These are phyloP conservation scores for Sylvicola cinctus DNA, from an alignment of 2,888 invertebrate genomes.

Conservation along the genomic window DNA sequence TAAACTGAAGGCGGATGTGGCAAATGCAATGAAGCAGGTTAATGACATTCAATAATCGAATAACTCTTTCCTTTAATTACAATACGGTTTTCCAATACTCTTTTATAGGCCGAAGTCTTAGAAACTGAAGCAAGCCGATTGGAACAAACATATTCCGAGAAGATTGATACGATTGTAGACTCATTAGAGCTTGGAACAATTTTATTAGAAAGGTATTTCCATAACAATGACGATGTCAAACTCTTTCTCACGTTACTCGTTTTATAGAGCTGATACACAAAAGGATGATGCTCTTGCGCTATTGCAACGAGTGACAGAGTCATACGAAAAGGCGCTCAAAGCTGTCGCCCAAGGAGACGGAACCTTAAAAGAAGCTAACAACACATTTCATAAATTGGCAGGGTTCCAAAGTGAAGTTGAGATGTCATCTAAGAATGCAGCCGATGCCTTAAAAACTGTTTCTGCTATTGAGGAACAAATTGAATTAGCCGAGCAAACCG, in stretches of 20 bases:
- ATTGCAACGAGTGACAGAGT: slow-evolving; percentile 55
- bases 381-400: slow-evolving; percentile 45
- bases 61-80: too few relatives aligned
- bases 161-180: neutral
- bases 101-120: neutral
- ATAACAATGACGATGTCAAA: neutral
- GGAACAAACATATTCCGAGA: neutral
- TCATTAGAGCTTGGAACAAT: neutral
- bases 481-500: slow-evolving; percentile 45
- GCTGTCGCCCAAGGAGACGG: slow-evolving; percentile 72
- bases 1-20: slow-evolving; percentile 44
- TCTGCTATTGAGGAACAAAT: slow-evolving; percentile 53
- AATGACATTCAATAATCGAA: neutral
- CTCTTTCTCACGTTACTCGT: too few relatives aligned
- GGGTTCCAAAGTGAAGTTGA: slow-evolving; percentile 78
- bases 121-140: neutral
- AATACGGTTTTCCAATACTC: too few relatives aligned
- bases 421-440: slow-evolving; percentile 61
- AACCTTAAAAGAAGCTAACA: slow-evolving; percentile 57
- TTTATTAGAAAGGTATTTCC: neutral
- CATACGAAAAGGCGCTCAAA: slow-evolving; percentile 53
- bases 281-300: slow-evolving; percentile 64
- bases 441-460: slow-evolving; percentile 52
- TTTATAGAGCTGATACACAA: slow-evolving; percentile 39
- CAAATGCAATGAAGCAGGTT: slow-evolving; percentile 44